phyloP scores from a whole-genome alignment of 2,797 vertebrate genomes.

The Simalia tracyae region DNA sequence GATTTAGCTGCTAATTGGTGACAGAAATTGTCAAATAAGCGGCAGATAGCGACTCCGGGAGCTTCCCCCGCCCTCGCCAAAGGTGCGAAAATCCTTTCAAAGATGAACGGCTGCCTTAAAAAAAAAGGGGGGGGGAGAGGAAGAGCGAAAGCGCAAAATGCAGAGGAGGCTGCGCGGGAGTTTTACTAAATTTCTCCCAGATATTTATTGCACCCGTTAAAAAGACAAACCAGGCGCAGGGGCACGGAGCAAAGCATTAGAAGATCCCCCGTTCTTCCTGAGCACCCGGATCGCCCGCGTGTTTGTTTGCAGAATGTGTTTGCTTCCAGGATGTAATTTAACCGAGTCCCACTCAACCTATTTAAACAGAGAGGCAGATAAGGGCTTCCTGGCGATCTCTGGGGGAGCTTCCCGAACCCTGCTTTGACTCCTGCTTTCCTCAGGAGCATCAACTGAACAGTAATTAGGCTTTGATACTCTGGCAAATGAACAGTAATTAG shows the following conservation, averaged over 20 bases:
- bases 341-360: conserved; percentile 87
- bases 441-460: conserved; percentile 98
- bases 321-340: conserved; percentile 85
- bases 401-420: conserved; percentile 90
- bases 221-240: conserved; percentile 87
- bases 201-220: conserved; percentile 94
- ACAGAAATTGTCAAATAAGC: conserved; percentile 99
- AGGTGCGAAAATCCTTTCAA: conserved; percentile 92
- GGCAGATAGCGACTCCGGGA: conserved; percentile 90
- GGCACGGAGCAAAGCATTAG: conserved; percentile 82
- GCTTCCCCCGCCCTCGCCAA: conserved; percentile 92
- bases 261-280: conserved; percentile 77
- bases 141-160: conserved; percentile 53
- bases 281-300: conserved; percentile 85
- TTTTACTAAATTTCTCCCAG: conserved; percentile 82
- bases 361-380: conserved; percentile 88
- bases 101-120: conserved; percentile 85
- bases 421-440: conserved; percentile 93
- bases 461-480: conserved; percentile 99
- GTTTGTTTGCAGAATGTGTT: conserved; percentile 98
- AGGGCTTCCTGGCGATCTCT: conserved; percentile 91
- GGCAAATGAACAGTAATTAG: conserved; percentile 99
- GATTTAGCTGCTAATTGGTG: conserved; percentile 99
- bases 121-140: conserved; percentile 65
- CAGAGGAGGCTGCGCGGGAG: conserved; percentile 50